Conservation (phyloP, 2,888 invertebrate genomes). For the Andrena dorsata region DNA sequence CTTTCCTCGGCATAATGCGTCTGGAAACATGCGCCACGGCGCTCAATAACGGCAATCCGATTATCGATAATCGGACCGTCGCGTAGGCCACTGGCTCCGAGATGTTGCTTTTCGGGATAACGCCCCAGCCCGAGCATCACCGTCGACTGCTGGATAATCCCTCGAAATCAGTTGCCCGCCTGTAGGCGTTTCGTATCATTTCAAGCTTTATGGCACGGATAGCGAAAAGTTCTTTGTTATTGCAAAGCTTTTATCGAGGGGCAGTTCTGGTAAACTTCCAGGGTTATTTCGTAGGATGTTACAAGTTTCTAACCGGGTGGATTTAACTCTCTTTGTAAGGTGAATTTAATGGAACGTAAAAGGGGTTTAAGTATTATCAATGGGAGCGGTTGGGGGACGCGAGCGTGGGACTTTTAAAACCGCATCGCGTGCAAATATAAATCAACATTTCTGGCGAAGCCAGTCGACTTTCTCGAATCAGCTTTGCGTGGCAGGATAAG, state of each 20-base stretch:
- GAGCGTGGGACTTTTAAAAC: constrained; percentile 11
- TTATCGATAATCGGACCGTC: constrained; percentile 25
- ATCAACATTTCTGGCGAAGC: constrained; percentile 8
- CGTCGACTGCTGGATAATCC: too few species aligned
- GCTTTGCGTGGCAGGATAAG: constrained; percentile 17
- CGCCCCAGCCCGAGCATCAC: background rate
- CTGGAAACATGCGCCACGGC: constrained; percentile 6
- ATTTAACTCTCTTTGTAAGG: too few species aligned
- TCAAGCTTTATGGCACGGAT: too few species aligned
- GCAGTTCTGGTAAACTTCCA: too few species aligned
- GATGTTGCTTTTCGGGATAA: background rate
- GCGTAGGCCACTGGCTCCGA: background rate
- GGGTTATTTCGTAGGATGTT: too few species aligned
- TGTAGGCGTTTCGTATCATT: too few species aligned
- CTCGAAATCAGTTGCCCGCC: too few species aligned
- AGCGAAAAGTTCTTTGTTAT: too few species aligned
- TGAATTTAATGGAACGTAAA: too few species aligned
- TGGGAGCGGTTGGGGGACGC: background rate
- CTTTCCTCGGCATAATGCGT: constrained; percentile 25
- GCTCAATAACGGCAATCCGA: constrained; percentile 10
- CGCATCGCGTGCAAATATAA: constrained; percentile 19
- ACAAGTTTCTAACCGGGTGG: too few species aligned
- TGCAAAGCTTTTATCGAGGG: too few species aligned
- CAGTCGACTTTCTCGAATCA: constrained; percentile 31
- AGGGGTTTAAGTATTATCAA: too few species aligned